Percentiles rank a stretch among this genome's conserved stretches.
These are phyloP conservation scores for Pandemis corylana DNA, from an alignment of 2,888 invertebrate genomes.

Conservation along the genomic window DNA sequence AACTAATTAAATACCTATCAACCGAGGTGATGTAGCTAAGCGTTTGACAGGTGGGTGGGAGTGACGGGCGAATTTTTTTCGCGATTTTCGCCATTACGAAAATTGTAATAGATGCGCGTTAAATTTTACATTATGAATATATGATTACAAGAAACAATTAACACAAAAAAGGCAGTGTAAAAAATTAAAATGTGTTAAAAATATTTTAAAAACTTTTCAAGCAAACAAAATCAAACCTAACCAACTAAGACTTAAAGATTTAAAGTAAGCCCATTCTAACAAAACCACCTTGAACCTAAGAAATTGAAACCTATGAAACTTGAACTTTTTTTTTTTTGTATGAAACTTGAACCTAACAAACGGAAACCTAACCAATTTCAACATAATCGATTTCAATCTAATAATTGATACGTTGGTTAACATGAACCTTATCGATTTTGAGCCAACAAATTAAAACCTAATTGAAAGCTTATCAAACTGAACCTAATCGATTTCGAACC, in stretches of 20 bases:
- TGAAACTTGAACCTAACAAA: neutral
- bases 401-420: no score
- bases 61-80: neutral
- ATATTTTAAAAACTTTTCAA: neutral
- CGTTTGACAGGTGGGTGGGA: neutral
- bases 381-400: neutral
- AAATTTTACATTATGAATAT: no score
- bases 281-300: neutral
- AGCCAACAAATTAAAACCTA: no score
- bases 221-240: neutral
- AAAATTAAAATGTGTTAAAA: neutral
- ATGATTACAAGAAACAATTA: no score
- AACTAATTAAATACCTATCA: neutral
- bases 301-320: neutral
- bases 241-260: neutral
- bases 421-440: no score
- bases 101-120: no score
- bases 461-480: no score
- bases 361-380: neutral
- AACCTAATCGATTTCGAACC: no score
- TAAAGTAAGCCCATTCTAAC: neutral
- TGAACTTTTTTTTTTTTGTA: neutral
- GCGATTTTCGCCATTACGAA: no score
- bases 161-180: no score
- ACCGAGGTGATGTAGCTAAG: conserved; percentile 2